Conservation (phyloP, 2,888 invertebrate genomes). For the Nomada ferruginata region DNA sequence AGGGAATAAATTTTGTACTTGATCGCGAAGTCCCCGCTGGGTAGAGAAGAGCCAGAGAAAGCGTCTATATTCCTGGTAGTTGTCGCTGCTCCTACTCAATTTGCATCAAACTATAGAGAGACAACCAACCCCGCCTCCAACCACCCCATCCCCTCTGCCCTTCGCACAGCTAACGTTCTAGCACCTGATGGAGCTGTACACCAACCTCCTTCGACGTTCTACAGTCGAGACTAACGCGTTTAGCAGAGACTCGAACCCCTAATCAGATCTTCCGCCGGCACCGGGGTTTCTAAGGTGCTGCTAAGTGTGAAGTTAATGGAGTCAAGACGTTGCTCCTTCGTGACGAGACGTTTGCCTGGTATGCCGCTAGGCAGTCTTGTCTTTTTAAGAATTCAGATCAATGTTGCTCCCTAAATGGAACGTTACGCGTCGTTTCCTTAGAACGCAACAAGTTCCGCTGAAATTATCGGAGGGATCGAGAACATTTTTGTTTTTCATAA, state of each 20-base stretch:
- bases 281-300: constrained; percentile 76
- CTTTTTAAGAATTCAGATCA: background rate
- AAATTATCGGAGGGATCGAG: too few species aligned
- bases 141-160: constrained; percentile 19
- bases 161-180: constrained; percentile 54
- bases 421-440: too few species aligned
- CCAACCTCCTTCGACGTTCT: constrained; percentile 63
- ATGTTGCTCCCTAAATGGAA: background rate
- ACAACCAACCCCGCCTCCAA: constrained; percentile 61
- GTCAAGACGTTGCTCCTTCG: constrained; percentile 78
- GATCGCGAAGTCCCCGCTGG: constrained; percentile 77
- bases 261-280: constrained; percentile 83
- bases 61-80: constrained; percentile 70
- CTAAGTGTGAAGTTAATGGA: constrained; percentile 84
- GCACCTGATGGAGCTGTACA: constrained; percentile 68
- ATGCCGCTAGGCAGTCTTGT: constrained; percentile 17
- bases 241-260: constrained; percentile 83
- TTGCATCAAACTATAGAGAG: constrained; percentile 80
- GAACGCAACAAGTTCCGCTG: background rate
- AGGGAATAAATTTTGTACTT: constrained; percentile 77
- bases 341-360: constrained; percentile 26
- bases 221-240: constrained; percentile 83
- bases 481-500: background rate
- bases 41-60: constrained; percentile 49
- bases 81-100: constrained; percentile 79